These are phyloP conservation scores for Dryobota labecula DNA, from an alignment of 2,888 invertebrate genomes.

Conservation along the genomic window DNA sequence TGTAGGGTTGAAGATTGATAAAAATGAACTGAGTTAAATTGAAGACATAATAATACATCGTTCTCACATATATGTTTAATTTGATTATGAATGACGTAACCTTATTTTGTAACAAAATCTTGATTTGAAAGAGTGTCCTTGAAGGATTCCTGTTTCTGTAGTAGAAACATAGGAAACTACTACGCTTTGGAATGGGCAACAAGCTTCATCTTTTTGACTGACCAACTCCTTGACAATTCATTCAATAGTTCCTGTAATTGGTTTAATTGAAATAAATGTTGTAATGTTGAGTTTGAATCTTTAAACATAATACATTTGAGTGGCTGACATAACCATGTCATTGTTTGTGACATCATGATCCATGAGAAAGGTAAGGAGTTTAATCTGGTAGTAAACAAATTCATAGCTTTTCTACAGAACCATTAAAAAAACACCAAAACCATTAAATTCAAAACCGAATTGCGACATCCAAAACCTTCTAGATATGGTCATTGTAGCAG, in stretches of 20 bases:
- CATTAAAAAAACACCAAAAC: not conserved
- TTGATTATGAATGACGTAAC: not conserved
- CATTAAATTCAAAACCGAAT: constrained; percentile 33
- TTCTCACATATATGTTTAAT: not conserved
- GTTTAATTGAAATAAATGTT: not conserved
- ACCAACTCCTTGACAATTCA: not conserved
- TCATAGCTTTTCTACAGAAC: not conserved
- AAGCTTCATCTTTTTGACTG: not conserved
- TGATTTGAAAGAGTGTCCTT: not conserved
- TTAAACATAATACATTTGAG: too few species aligned
- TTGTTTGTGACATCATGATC: not conserved
- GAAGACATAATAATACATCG: too few species aligned
- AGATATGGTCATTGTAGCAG: constrained; percentile 60
- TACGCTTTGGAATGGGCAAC: not conserved
- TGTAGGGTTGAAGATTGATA: not conserved
- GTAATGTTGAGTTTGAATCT: not conserved
- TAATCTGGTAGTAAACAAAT: not conserved
- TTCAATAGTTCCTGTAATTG: not conserved
- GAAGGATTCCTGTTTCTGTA: not conserved
- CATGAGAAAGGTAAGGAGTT: not conserved
- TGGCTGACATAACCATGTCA: not conserved
- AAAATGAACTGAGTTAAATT: not conserved
- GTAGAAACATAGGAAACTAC: not conserved
- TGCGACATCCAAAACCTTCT: constrained; percentile 52
- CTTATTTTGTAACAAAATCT: too few species aligned